These are phyloP conservation scores for Melipona beecheii DNA, from an alignment of 2,888 invertebrate species.

Conservation along the genomic window DNA sequence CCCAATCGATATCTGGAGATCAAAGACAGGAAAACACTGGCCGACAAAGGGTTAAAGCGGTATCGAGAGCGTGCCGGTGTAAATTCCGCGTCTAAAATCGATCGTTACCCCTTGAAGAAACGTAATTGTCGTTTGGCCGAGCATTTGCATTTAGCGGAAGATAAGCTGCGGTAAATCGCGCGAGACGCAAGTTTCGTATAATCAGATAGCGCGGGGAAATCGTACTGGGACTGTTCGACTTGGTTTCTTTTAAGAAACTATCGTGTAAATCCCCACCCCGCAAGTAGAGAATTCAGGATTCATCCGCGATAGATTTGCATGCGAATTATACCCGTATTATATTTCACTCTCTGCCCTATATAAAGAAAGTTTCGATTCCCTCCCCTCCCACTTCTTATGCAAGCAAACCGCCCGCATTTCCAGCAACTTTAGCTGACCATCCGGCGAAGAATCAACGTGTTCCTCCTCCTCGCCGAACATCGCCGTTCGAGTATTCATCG, in stretches of 20 bases:
- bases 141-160: neutral
- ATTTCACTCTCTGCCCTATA: constrained; percentile 4
- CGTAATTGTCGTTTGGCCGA: neutral
- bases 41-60: no score
- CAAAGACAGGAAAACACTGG: no score
- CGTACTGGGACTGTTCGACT: neutral
- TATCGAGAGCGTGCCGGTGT: no score
- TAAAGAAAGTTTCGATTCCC: constrained; percentile 32
- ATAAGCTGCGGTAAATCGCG: neutral
- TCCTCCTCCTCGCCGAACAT: constrained; percentile 53
- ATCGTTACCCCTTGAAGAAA: neutral
- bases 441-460: constrained; percentile 58
- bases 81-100: no score
- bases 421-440: constrained; percentile 38
- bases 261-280: constrained; percentile 4
- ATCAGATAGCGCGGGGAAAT: constrained; percentile 4
- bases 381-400: neutral
- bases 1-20: no score
- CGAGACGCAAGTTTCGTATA: neutral
- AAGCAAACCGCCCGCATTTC: constrained; percentile 44
- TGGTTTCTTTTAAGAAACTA: constrained; percentile 12
- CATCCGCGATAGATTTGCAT: constrained; percentile 21
- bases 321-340: constrained; percentile 15
- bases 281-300: neutral
- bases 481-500: constrained; percentile 51